Base-by-base conservation (phyloP, 1,140 invertebrate genomes). In the Panagrolaimus sp. region DNA sequence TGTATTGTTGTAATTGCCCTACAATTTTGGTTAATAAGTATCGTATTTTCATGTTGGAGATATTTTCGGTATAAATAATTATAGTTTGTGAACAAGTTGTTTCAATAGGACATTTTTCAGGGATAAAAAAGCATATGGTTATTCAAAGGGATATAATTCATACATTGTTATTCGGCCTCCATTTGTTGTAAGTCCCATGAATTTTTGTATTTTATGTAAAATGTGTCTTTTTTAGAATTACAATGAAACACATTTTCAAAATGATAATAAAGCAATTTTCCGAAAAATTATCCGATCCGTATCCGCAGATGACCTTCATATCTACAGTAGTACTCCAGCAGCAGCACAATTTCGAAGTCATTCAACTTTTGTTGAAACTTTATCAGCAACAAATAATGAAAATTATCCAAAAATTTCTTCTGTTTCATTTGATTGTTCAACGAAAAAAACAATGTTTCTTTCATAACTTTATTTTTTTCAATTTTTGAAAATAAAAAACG, bases 21-120 rank as follows among this genome's bases (percentile, higher is more conserved):
- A 0, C 74, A 76, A 67, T 45, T 77, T 8, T 76, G 74, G 74
- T 47, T 76, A 15, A 79, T 76, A 15, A 74, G 67, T 45, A 76
- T 76, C 14, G 74, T 76, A 17, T 79, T 76, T 44, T 47, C 76
- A 12, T 76, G 74, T 44, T 76, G 74, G 74, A 28, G 74, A 26
- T 76, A 76, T 58, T 76, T 76, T 45, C 69, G 73, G 32, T 38
- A 38, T 38, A 4, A 38, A 2, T 38, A 38, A 2, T 38, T 7
- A 7, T 4, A 38, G 2, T 38, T 38, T 38, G n/a, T n/a, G n/a
- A n/a, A n/a, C n/a, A n/a, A n/a, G n/a, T n/a, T n/a, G n/a, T n/a
- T n/a, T n/a, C n/a, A n/a, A n/a, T n/a, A n/a, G n/a, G n/a, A n/a
- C n/a, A n/a, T n/a, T n/a, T 38, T 38, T 38, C 7, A 21, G 52